A percentile compares a stretch with the other conserved stretches of the same genome.
phyloP scores from a whole-genome alignment of 2,888 invertebrate genomes.

The Aplocera efformata region DNA sequence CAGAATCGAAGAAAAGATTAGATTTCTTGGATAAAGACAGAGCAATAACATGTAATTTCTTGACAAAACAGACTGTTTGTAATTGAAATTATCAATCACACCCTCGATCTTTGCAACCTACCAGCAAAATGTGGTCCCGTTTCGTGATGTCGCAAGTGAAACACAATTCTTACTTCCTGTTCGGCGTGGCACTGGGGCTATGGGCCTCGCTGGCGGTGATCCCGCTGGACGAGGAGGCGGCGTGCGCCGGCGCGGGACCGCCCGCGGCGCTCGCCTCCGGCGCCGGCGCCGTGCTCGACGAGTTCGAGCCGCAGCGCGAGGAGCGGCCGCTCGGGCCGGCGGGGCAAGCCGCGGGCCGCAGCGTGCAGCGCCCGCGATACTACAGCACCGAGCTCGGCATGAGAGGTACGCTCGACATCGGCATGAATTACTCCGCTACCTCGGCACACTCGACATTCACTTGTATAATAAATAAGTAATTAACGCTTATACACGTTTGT shows the following conservation, averaged over 20 bases:
- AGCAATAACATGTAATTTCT: too few relatives aligned
- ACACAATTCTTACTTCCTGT: slow-evolving; percentile 80
- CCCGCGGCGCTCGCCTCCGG: slow-evolving; percentile 28
- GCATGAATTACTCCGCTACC: too few relatives aligned
- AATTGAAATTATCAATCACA: too few relatives aligned
- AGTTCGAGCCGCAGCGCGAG: slow-evolving; percentile 65
- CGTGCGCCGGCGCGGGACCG: slow-evolving; percentile 29
- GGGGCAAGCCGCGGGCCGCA: slow-evolving; percentile 47
- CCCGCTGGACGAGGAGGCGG: slow-evolving; percentile 62
- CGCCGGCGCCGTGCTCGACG: slow-evolving; percentile 39
- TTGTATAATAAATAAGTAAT: too few relatives aligned
- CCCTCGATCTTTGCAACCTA: too few relatives aligned
- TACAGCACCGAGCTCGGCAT: slow-evolving; percentile 98
- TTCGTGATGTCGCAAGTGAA: slow-evolving; percentile 72
- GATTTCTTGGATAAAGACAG: too few relatives aligned
- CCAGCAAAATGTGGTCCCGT: slow-evolving; percentile 61
- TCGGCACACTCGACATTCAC: too few relatives aligned
- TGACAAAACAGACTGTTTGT: too few relatives aligned
- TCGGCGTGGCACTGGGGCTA: slow-evolving; percentile 78
- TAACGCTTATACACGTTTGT: too few relatives aligned
- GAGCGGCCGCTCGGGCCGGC: slow-evolving; percentile 49
- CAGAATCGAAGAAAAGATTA: too few relatives aligned
- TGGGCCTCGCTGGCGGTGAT: slow-evolving; percentile 76
- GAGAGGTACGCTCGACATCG: too few relatives aligned
- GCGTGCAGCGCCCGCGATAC: slow-evolving; percentile 91